Conservation (phyloP, 2,797 vertebrate genomes). For the Smutsia gigantea region DNA sequence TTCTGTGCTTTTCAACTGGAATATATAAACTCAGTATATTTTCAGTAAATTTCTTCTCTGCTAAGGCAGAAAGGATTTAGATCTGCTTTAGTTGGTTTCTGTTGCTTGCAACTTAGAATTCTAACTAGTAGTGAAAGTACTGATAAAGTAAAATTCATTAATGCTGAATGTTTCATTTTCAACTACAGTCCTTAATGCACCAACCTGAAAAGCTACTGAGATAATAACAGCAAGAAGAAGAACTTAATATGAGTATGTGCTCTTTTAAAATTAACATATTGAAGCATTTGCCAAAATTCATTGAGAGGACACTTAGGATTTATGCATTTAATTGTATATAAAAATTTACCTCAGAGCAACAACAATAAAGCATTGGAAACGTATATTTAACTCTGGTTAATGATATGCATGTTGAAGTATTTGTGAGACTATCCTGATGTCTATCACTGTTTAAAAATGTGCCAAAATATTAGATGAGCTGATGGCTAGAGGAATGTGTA, state of each 20-base stretch:
- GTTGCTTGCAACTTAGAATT: neutral
- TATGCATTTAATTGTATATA: neutral
- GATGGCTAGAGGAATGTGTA: neutral
- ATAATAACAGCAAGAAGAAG: neutral
- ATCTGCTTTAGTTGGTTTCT: neutral
- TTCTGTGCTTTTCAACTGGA: neutral
- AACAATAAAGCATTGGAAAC: neutral
- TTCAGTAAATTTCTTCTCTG: neutral
- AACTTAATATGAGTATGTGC: neutral
- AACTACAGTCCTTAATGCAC: neutral
- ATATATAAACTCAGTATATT: neutral
- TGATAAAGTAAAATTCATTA: neutral
- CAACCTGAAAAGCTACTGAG: neutral
- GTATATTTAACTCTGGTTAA: neutral
- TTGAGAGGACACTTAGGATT: neutral
- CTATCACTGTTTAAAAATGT: neutral
- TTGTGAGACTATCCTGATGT: neutral
- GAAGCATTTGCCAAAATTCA: constrained; percentile 19
- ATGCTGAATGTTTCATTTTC: neutral
- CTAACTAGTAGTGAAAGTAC: neutral
- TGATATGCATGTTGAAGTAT: neutral
- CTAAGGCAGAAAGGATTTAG: neutral
- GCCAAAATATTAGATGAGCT: neutral
- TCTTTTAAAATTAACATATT: neutral
- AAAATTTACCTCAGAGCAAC: neutral